Evolutionary conservation across 1,140 invertebrate genomes (phyloP).

Genomic region (Heliconius nattereri): DNA sequence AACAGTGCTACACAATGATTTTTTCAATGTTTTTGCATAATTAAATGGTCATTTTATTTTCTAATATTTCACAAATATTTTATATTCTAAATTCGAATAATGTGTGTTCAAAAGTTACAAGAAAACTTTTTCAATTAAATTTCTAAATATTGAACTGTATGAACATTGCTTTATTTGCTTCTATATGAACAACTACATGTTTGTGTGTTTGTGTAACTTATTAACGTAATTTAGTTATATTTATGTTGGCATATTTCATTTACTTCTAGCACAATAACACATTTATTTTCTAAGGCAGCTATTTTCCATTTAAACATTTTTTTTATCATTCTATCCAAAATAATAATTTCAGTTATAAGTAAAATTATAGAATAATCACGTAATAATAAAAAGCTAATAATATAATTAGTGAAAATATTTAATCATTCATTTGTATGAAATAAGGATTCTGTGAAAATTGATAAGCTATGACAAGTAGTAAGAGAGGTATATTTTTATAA

Average conservation of each 20-base stretch:
- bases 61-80: too few species aligned
- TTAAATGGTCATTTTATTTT: too few species aligned
- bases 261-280: conserved; percentile 20
- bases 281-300: conserved; percentile 22
- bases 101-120: too few species aligned
- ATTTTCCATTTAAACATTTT: not conserved
- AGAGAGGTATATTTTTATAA: conserved; percentile 69
- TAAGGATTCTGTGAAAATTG: conserved; percentile 11
- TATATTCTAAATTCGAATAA: too few species aligned
- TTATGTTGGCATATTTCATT: conserved; percentile 10
- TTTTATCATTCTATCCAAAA: not conserved
- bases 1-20: too few species aligned
- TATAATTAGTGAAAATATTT: not conserved
- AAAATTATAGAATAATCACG: not conserved
- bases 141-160: too few species aligned
- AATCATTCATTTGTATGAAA: conserved; percentile 18
- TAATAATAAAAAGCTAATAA: not conserved
- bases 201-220: conserved; percentile 21
- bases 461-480: conserved; percentile 22
- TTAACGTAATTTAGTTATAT: conserved; percentile 23
- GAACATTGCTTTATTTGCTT: too few species aligned
- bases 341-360: not conserved
- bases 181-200: not conserved
- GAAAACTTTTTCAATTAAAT: too few species aligned
- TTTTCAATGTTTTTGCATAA: too few species aligned